Evolutionary conservation across 2,797 vertebrate genomes (phyloP).

Genomic region (Coluber constrictor): DNA sequence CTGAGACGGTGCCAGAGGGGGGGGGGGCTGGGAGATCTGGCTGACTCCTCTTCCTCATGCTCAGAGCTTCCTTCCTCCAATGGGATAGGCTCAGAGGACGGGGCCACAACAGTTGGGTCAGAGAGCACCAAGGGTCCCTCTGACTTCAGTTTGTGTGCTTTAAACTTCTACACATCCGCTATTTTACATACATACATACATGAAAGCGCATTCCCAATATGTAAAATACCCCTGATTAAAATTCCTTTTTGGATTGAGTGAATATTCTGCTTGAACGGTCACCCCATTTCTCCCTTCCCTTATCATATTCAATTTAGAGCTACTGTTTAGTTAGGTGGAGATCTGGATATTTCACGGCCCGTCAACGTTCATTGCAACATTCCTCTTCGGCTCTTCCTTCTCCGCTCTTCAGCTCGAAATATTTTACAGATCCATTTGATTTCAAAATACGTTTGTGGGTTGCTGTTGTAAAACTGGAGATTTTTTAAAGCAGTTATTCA

Average conservation of each 20-base stretch:
- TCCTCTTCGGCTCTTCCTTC: background rate
- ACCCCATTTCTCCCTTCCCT: background rate
- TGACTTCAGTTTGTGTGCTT: background rate
- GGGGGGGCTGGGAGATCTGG: no score
- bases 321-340: background rate
- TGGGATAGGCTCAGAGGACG: no score
- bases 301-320: background rate
- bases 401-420: background rate
- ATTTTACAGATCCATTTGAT: background rate
- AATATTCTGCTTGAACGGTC: background rate
- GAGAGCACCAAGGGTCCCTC: background rate
- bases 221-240: background rate
- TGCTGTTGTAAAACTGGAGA: background rate
- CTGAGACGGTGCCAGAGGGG: no score
- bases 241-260: background rate
- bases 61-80: no score
- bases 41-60: no score
- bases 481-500: background rate
- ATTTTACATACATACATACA: background rate
- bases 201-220: background rate
- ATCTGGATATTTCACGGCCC: background rate
- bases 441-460: background rate
- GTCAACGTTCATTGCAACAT: background rate
- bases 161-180: background rate
- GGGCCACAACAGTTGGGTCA: background rate